Conservation (phyloP, 2,797 vertebrate species). For the Coendou prehensilis region DNA sequence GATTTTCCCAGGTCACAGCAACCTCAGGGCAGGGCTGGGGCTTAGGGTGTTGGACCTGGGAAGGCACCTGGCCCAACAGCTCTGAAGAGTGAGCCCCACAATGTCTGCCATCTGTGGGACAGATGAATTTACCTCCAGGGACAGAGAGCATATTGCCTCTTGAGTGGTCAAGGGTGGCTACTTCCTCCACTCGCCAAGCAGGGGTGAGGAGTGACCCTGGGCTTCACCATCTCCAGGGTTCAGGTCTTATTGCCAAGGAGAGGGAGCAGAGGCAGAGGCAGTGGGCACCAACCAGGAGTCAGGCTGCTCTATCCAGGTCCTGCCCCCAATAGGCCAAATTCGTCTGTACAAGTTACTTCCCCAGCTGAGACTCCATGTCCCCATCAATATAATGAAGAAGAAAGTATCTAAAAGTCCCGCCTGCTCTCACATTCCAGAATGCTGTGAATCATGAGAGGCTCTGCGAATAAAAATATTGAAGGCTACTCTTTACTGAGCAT, state of each 20-base stretch:
- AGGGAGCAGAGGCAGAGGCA: neutral
- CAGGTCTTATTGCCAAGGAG: constrained; percentile 4
- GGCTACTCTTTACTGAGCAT: neutral
- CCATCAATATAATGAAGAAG: neutral
- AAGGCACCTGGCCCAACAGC: neutral
- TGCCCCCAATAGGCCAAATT: neutral
- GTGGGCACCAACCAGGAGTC: neutral
- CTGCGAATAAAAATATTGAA: constrained; percentile 15
- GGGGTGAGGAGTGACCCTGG: neutral
- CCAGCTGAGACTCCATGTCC: neutral
- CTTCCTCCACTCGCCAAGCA: neutral
- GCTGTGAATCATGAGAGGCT: neutral
- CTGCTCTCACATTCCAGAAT: constrained; percentile 24
- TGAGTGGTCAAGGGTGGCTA: neutral
- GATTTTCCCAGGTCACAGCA: constrained; percentile 38
- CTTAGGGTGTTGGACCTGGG: neutral
- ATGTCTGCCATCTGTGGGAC: neutral
- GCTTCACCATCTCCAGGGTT: neutral
- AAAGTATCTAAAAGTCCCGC: neutral
- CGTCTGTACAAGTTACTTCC: neutral
- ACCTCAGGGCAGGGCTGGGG: neutral
- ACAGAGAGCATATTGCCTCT: neutral
- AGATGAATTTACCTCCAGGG: neutral
- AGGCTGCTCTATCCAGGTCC: neutral
- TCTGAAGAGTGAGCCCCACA: constrained; percentile 2